A percentile compares a stretch with the other conserved stretches of the same genome.
Evolutionary conservation across 2,888 invertebrate species (phyloP).

Genomic region (Euphydryas editha): DNA sequence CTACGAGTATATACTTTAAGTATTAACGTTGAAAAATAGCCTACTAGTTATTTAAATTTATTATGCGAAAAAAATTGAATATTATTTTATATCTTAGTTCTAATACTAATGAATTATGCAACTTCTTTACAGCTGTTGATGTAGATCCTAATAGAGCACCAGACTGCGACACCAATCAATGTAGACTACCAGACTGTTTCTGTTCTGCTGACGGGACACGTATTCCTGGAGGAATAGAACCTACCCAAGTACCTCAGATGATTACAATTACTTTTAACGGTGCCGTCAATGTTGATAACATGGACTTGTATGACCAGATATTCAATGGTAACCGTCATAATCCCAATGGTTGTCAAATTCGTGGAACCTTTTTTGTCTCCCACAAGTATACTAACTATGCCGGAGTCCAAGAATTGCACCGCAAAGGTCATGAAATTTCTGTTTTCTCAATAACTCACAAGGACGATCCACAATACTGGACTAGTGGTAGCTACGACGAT

Average conservation of each 20-base stretch:
- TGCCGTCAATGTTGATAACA: slow-evolving; percentile 95
- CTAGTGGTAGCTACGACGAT: slow-evolving; percentile 92
- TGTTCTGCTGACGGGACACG: slow-evolving; percentile 96
- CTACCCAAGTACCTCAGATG: slow-evolving; percentile 95
- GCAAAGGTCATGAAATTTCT: slow-evolving; percentile 95
- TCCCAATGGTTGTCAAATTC: slow-evolving; percentile 94
- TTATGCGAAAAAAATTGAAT: not conserved
- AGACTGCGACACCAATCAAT: slow-evolving; percentile 95
- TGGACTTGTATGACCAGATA: slow-evolving; percentile 94
- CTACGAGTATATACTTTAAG: too few species aligned
- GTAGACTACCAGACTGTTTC: slow-evolving; percentile 95
- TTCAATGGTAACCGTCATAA: slow-evolving; percentile 93
- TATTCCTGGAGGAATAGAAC: slow-evolving; percentile 93
- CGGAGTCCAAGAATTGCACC: slow-evolving; percentile 93
- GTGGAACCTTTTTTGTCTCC: slow-evolving; percentile 95
- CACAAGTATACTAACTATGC: slow-evolving; percentile 97
- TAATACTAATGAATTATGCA: not conserved
- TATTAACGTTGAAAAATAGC: not conserved
- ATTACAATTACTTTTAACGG: slow-evolving; percentile 96
- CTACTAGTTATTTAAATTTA: not conserved
- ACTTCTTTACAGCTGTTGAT: slow-evolving; percentile 88
- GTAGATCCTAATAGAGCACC: slow-evolving; percentile 96
- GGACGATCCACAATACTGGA: slow-evolving; percentile 96
- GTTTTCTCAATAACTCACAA: slow-evolving; percentile 97
- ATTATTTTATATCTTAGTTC: not conserved